Evolutionary conservation across 2,888 invertebrate species (phyloP).

Genomic region (Brachyptera risi): DNA sequence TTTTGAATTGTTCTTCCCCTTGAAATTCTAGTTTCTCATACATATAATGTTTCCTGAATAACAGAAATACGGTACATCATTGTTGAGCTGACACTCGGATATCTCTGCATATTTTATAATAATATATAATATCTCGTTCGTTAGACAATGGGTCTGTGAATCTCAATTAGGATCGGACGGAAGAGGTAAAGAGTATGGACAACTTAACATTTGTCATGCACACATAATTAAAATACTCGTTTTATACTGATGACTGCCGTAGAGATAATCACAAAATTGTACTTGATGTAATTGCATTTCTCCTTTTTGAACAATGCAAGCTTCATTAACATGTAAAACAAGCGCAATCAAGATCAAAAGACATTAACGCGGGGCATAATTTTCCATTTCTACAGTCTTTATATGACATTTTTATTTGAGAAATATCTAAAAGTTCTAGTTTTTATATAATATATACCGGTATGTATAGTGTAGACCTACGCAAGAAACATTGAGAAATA

Average conservation of each 20-base stretch:
- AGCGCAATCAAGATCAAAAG: conserved; percentile 11
- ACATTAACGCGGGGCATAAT: neutral
- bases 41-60: too few relatives aligned
- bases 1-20: too few relatives aligned
- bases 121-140: too few relatives aligned
- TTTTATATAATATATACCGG: too few relatives aligned
- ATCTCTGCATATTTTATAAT: conserved; percentile 7
- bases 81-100: neutral
- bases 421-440: too few relatives aligned
- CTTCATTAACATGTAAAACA: too few relatives aligned
- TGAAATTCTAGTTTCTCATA: too few relatives aligned
- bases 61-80: neutral
- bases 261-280: neutral
- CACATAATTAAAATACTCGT: conserved; percentile 11
- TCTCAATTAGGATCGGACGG: conserved; percentile 2
- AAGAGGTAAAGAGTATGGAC: neutral
- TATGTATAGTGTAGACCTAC: too few relatives aligned
- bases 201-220: conserved; percentile 3
- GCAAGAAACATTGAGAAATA: too few relatives aligned
- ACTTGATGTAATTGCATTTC: neutral
- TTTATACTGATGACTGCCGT: too few relatives aligned
- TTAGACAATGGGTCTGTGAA: conserved; percentile 1
- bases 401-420: too few relatives aligned
- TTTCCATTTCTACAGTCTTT: too few relatives aligned
- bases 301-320: neutral